Evolutionary conservation across 2,797 vertebrate genomes (phyloP), one percentile per base, ranked within the genome.

Genomic region (Decapterus maruadsi): DNA sequence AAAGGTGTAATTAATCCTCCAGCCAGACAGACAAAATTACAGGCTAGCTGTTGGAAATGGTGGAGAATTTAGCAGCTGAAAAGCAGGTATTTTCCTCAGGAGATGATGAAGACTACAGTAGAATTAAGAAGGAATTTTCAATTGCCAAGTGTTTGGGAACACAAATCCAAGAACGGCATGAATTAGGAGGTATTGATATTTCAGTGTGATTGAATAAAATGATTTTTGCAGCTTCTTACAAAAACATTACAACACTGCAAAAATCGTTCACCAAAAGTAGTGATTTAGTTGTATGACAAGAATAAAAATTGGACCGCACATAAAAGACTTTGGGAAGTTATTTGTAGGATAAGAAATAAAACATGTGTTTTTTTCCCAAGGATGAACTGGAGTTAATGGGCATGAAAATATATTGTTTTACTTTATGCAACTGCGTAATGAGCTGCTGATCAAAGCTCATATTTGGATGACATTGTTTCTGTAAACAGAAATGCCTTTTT

Each of bases 391-490:
- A 64, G n/a, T 58, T 46, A 80, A 62, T 60, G 55, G 20, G 70
- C 68, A 75, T 80, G 55, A 65, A 65, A 80, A 64, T 58, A 43
- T 70, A 53, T 54, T 75, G 55, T 31, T 65, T 29, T 58, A 45
- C 53, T 73, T 66, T 20, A 60, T 62, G 20, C 2, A 20, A 69
- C 50, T 12, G 56, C 31, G 69, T 75, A 77, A 71, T 73, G 60
- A 71, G 65, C 19, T 57, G 6, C 64, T 51, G 72, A 86, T 84
- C 68, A 87, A 83, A 87, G 75, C 82, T 69, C 34, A 82, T 42
- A 57, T 56, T 67, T 55, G 34, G 57, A 55, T 60, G 54, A 72
- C 56, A 83, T 51, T 81, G 68, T 77, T 84, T 75, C 48, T 45
- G 70, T 69, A 66, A 75, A 83, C 31, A 83, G 14, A 59, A 58